Percentiles rank a stretch among this genome's conserved stretches.
Evolutionary conservation across 2,888 invertebrate genomes (phyloP).

Genomic region (Pammene aurita): DNA sequence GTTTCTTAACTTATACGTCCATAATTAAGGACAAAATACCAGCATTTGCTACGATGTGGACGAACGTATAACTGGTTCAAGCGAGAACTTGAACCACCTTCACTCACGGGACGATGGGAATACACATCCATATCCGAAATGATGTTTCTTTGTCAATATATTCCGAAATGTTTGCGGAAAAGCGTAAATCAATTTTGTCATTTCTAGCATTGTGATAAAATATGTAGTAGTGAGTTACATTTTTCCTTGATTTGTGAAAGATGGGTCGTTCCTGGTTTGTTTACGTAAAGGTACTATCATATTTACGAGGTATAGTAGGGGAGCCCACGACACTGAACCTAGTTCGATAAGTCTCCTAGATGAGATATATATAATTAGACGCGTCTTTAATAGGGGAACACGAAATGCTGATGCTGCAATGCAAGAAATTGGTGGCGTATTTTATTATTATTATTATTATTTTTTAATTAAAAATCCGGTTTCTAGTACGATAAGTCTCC

Average conservation of each 20-base stretch:
- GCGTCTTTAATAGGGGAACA: too few relatives aligned
- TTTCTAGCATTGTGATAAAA: constrained; percentile 2
- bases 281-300: background rate
- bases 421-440: too few relatives aligned
- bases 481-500: too few relatives aligned
- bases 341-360: too few relatives aligned
- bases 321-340: too few relatives aligned
- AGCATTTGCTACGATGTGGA: background rate
- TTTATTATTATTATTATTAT: too few relatives aligned
- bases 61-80: background rate
- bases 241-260: background rate
- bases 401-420: too few relatives aligned
- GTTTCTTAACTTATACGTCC: too few relatives aligned
- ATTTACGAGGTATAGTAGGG: too few relatives aligned
- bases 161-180: constrained; percentile 11
- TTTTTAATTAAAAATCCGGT: too few relatives aligned
- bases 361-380: too few relatives aligned
- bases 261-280: background rate
- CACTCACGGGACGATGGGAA: background rate
- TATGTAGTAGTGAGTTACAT: background rate
- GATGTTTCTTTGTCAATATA: constrained; percentile 20
- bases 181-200: constrained; percentile 17
- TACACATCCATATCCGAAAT: constrained; percentile 11
- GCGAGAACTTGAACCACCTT: background rate
- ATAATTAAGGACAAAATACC: too few relatives aligned